Evolutionary conservation across 23 tunicate species (phyloP).

Genomic region (Styela clava): DNA sequence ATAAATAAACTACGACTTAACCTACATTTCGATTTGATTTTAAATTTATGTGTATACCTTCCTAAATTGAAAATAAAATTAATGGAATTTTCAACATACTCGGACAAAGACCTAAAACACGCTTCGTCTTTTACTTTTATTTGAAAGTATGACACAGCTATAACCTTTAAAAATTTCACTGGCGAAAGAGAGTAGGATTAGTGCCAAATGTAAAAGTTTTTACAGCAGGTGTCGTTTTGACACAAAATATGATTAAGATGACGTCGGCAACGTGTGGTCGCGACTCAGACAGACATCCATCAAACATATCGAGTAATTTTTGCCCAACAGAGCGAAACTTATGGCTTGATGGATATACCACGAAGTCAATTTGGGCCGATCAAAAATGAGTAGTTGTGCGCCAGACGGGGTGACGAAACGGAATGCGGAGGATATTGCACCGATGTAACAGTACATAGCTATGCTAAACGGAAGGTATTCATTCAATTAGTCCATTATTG

Average conservation of each 20-base stretch:
- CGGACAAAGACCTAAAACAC: no score
- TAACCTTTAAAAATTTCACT: neutral
- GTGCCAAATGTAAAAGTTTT: neutral
- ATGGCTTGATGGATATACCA: conserved; percentile 1
- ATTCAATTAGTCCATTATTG: conserved; percentile 20
- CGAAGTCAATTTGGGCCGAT: neutral
- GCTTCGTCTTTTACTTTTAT: no score
- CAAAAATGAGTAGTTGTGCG: neutral
- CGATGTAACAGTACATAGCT: neutral
- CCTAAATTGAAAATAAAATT: no score
- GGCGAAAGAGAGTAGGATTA: neutral
- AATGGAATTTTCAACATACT: no score
- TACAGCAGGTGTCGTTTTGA: conserved; percentile 19
- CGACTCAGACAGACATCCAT: conserved; percentile 8
- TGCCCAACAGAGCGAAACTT: neutral
- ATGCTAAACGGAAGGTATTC: conserved; percentile 18
- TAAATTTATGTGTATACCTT: no score
- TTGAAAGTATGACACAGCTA: neutral
- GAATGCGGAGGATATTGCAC: neutral
- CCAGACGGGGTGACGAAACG: neutral
- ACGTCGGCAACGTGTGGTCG: conserved; percentile 31
- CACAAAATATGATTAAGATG: conserved; percentile 22
- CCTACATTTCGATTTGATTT: no score
- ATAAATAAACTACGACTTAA: no score
- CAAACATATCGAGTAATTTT: conserved; percentile 13